These are phyloP conservation scores for Ligdia adustata DNA, from an alignment of 2,888 invertebrate species.

Conservation along the genomic window DNA sequence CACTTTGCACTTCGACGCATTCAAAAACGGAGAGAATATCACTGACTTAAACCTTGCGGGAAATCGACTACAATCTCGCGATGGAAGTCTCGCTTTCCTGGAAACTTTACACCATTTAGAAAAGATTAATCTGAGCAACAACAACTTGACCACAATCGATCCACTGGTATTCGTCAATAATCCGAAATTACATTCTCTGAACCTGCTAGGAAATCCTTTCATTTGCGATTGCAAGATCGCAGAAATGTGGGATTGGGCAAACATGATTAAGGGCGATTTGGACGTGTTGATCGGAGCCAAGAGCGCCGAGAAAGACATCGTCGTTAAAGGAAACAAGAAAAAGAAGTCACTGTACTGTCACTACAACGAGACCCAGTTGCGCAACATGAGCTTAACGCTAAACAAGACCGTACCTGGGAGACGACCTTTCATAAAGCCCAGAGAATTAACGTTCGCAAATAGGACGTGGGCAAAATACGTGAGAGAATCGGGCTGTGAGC, in stretches of 20 bases:
- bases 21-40: slow-evolving; percentile 85
- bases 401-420: slow-evolving; percentile 82
- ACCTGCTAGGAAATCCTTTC: slow-evolving; percentile 88
- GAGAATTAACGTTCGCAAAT: slow-evolving; percentile 83
- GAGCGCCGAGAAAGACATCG: slow-evolving; percentile 85
- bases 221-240: slow-evolving; percentile 87
- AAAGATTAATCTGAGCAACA: slow-evolving; percentile 85
- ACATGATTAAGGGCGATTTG: slow-evolving; percentile 85
- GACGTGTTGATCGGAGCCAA: slow-evolving; percentile 87
- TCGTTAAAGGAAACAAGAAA: slow-evolving; percentile 86
- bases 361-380: slow-evolving; percentile 84
- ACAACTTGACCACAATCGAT: slow-evolving; percentile 84
- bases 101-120: slow-evolving; percentile 82
- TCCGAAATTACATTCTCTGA: slow-evolving; percentile 83
- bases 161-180: slow-evolving; percentile 83
- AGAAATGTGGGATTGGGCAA: slow-evolving; percentile 90
- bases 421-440: slow-evolving; percentile 82
- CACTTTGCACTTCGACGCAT: slow-evolving; percentile 84
- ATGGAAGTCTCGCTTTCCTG: slow-evolving; percentile 81
- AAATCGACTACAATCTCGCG: slow-evolving; percentile 79
- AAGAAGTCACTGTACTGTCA: slow-evolving; percentile 86
- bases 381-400: slow-evolving; percentile 70
- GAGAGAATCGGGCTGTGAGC: slow-evolving; percentile 86
- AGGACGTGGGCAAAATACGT: slow-evolving; percentile 90
- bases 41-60: slow-evolving; percentile 85